Base-by-base conservation (phyloP, 2,888 invertebrate genomes). In the Plebejus anna region DNA sequence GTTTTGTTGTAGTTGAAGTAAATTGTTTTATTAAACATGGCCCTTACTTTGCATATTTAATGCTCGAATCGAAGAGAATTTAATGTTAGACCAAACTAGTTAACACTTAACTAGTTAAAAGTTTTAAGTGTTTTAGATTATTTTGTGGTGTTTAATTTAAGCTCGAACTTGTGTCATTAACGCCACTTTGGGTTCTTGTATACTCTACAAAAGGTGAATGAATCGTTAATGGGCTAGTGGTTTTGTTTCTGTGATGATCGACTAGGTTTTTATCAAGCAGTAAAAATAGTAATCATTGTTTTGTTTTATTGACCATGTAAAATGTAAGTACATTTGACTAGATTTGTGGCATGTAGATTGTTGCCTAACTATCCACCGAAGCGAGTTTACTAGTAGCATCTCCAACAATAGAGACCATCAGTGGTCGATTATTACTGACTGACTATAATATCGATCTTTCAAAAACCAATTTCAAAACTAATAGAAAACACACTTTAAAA, bases 101-200 rank as follows among this genome's bases (percentile, higher is more conserved):
- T 66, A 36, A 66, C 66, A 36, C 66, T 32, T 66, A 66, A 66
- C 32, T 32, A 66, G 66, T 66, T 66, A 32, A 66, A 66, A 66
- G 66, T 66, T 66, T 66, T 36, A 36, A 66, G 66, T 66, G 66
- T 66, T 66, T 66, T 66, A 36, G 66, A 66, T 66, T 32, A 66
- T 66, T 66, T 66, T 66, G 32, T 66, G 66, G 36, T 66, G 66
- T 66, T 66, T 66, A 36, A 66, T 66, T 66, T 32, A 66, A 32
- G 32, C 66, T 32, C 16, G 2, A 66, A 66, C 32, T 66, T 66
- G 13, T 66, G 66, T 66, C 61, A 66, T 66, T 66, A 66, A 66
- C 66, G 32, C 66, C 22, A 22, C 47, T 61, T 66, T 66, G 32
- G 7, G 66, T 66, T 66, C 28, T 66, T 66, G 32, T 16, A 9